Base-by-base conservation (phyloP, 1,140 invertebrate species). In the Drosophila arawakana region DNA sequence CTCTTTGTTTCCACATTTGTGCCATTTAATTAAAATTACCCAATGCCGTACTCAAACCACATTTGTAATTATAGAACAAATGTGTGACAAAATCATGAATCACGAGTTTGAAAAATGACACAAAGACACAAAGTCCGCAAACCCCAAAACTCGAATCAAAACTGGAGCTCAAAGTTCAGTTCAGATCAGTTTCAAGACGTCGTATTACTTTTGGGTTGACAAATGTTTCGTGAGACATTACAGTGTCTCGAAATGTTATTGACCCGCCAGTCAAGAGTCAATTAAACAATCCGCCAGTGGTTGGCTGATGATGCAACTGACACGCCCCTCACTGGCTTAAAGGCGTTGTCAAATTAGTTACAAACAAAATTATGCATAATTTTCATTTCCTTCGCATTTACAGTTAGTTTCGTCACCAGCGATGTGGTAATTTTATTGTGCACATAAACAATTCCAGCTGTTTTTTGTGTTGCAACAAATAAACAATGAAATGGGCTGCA, bases 201-300 rank as follows among this genome's bases (percentile, higher is more conserved):
- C 59, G 13, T 60, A 13, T 46, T 60, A n/a, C 25, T n/a, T 41
- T 39, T 39, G 34, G 43, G 39, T 58, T 81, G 74, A 60, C 68
- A 83, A 83, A 84, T 73, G 65, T 63, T 30, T 30, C 68, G 78
- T 83, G 71, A 41, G 55, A 73, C 71, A 68, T 50, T 39, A 47
- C 10, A 46, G 25, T 60, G 57, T 47, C 47, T 55, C 13, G 13
- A 44, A 72, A 60, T 60, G 81, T 85, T 85, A 78, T 84, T 84
- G 81, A 84, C 81, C 81, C 73, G 71, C 58, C 71, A 21, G 52
- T 15, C 46, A 74, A 52, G 49, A 71, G 80, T 82, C 74, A 84
- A 84, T 84, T 84, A 78, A 61, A 30, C 59, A 62, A 70, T 74
- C 37, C 57, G 63, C 47, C 55, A 18, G 25, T 2, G 3, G 25